Base-by-base conservation (phyloP, 1,140 invertebrate genomes). In the Octopus bimaculoides region DNA sequence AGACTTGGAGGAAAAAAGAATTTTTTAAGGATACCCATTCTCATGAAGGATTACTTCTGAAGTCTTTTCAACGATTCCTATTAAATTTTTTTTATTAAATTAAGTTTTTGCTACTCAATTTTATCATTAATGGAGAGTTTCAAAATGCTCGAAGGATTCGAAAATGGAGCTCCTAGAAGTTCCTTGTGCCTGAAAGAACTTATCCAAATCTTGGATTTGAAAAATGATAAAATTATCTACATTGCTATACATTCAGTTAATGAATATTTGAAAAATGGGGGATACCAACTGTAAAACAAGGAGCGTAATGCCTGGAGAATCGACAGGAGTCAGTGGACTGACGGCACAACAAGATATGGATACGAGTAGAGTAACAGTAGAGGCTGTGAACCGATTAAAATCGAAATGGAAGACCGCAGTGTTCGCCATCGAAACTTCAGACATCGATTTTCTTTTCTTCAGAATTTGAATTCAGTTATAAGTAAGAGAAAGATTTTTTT, bases 181-280 rank as follows among this genome's bases (percentile, higher is more conserved):
- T 75, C 26, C n/a, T 75, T 75, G 74, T 41, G 74, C 26, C n/a
- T 75, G 26, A 75, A 75, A n/a, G 74, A 26, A 26, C 74, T 75
- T 52, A 75, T 75, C 26, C n/a, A 75, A 75, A 75, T 75, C 74
- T 20, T 75, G 74, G 26, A 75, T 75, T 75, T 75, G 74, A 75
- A 52, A 75, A 52, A 52, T n/a, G 74, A 52, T 2, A 4, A 52
- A 75, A 75, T 75, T 75, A 52, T 75, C 74, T 26, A 75, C 74
- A 75, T 17, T 2, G 74, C 52, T 3, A 75, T 75, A 4, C 74
- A 75, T 75, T 75, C 74, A 20, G 74, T 4, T 20, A 52, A 20
- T 52, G 74, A 75, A 75, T 75, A 20, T 75, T 75, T n/a, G n/a
- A 52, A 52, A n/a, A 75, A n/a, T n/a, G n/a, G 74, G 74, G 74